phyloP scores from a whole-genome alignment of 2,113 vertebrate genomes.

The Ailurus styani region DNA sequence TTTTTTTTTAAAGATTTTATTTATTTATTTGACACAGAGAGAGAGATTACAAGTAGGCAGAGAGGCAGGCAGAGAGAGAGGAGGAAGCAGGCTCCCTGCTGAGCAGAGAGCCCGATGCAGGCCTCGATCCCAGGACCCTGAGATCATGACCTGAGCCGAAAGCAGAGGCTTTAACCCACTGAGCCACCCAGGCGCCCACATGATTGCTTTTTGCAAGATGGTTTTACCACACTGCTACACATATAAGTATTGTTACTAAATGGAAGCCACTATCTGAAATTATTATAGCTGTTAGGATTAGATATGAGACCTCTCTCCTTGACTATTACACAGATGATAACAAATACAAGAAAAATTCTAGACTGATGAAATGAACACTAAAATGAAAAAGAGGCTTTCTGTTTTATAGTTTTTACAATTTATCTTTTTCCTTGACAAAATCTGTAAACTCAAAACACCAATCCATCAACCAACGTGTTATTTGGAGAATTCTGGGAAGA shows the following conservation, averaged over 20 bases:
- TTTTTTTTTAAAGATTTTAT: too few species aligned
- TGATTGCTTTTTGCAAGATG: not conserved
- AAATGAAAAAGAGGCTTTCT: not conserved
- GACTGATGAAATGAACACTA: not conserved
- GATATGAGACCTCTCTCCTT: not conserved
- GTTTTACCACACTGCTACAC: not conserved
- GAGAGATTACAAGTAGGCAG: too few species aligned
- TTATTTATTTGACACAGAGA: too few species aligned
- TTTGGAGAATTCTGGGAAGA: conserved; percentile 14
- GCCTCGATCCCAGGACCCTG: too few species aligned
- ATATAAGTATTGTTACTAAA: not conserved
- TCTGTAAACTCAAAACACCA: conserved; percentile 16
- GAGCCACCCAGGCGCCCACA: too few species aligned
- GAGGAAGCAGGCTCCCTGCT: too few species aligned
- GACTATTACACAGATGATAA: conserved; percentile 5
- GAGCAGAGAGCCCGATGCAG: too few species aligned
- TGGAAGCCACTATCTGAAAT: not conserved
- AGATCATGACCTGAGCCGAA: too few species aligned
- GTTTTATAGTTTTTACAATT: not conserved
- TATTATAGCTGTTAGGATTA: not conserved
- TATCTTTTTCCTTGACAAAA: conserved; percentile 26
- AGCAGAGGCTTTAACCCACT: too few species aligned
- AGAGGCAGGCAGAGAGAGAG: too few species aligned
- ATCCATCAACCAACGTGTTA: not conserved
- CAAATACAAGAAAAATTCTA: not conserved